These are phyloP conservation scores for honey bee (Apis mellifera) DNA, from an alignment of 1,140 invertebrate species.

Conservation along the genomic window Amel_HAv3.1 CM009937.2:10673001-10673500, in stretches of 20 bases:
- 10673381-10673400: background rate
- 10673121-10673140: background rate
- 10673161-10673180: background rate
- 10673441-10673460: too few species aligned
- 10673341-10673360: background rate
- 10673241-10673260: background rate
- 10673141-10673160: too few species aligned
- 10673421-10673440: too few species aligned
- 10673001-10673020: background rate
- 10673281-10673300: background rate
- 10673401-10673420: background rate
- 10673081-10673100: background rate
- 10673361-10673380: too few species aligned
- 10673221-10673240: background rate
- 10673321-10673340: background rate
- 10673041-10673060: slow-evolving; percentile 9
- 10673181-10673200: background rate
- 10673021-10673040: too few species aligned
- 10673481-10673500: too few species aligned
- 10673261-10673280: background rate
- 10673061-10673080: background rate
- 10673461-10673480: too few species aligned
- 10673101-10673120: background rate
- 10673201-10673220: background rate
- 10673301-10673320: background rate